Base-by-base conservation (phyloP, 2,797 vertebrate species). In the Hydrocynus forskahlii region DNA sequence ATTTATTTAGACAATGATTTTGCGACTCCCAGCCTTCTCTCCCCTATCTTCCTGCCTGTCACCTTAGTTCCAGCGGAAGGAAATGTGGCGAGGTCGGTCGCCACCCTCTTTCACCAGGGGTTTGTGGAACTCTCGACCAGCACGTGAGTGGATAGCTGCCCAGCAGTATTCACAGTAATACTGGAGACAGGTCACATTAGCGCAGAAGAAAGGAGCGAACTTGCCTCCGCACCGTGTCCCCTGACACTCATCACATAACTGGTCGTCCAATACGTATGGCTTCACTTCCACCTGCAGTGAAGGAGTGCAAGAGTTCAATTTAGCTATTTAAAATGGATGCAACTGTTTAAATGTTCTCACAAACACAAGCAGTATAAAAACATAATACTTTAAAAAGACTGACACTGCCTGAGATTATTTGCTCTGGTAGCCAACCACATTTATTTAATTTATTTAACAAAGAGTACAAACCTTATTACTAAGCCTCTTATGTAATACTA, bases 151-250 rank as follows among this genome's bases (percentile, higher is more conserved):
- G 94, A 99, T 99, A 89, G 97, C 98, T 85, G 97, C 97, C 98
- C 97, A 99, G 94, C 98, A 99, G 92, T 98, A 99, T 93, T 99
- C 98, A 87, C 98, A 99, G 95, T 99, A 99, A 95, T 99, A 99
- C 96, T 99, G 98, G 92, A 99, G 96, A 90, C 98, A 99, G 92
- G 98, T 99, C 94, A 99, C 98, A 80, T 99, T 99, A 90, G 98
- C 97, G 92, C 98, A 99, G 88, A 99, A 99, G 88, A 99, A 99
- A 72, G 97, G 98, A 76, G 98, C 98, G 50, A 99, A 99, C 86
- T 99, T 99, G 8, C 98, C 97, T 35, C 97, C 96, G 1, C 98
- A 99, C 82, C 98, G 97, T 0, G 97, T 97, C 0, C 97, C 98
- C 94, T 99, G 97, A 91, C 98, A 99, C 87, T 99, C 98, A 2